A percentile compares a stretch with the other conserved stretches of the same genome.
These are phyloP conservation scores for Montifringilla adamsi DNA, from an alignment of 2,113 vertebrate species.

Conservation along the genomic window DNA sequence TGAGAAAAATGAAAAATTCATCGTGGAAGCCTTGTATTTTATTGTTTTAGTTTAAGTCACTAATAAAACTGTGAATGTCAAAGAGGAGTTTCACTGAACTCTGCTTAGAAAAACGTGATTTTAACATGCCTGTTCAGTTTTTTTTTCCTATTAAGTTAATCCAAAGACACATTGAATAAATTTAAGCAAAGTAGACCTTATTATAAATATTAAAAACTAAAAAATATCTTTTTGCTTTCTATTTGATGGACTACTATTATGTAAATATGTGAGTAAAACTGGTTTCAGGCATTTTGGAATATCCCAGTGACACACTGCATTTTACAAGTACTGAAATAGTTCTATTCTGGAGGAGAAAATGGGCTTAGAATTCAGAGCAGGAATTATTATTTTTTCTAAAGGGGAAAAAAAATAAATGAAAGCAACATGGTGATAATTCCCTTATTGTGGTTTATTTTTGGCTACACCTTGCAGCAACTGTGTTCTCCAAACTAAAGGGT, in stretches of 20 bases:
- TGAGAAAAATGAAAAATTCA: slow-evolving; percentile 12
- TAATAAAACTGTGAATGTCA: slow-evolving; percentile 76
- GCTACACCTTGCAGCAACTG: slow-evolving; percentile 72
- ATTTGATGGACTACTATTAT: neutral
- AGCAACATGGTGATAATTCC: slow-evolving; percentile 76
- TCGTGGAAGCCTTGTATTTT: slow-evolving; percentile 59
- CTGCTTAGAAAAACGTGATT: slow-evolving; percentile 70
- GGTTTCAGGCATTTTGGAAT: slow-evolving; percentile 36
- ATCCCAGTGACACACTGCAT: slow-evolving; percentile 21
- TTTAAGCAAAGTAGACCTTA: slow-evolving; percentile 36
- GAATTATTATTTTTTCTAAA: neutral
- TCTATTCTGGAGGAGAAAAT: slow-evolving; percentile 10
- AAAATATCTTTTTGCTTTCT: slow-evolving; percentile 31
- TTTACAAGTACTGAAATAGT: slow-evolving; percentile 13
- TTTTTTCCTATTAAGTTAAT: slow-evolving; percentile 22
- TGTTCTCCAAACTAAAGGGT: slow-evolving; percentile 72
- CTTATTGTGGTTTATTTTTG: slow-evolving; percentile 65
- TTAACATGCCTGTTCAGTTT: slow-evolving; percentile 69
- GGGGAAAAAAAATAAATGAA: neutral
- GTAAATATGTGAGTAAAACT: slow-evolving; percentile 37
- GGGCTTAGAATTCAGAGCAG: neutral
- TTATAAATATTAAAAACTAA: neutral
- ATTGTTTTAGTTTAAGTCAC: slow-evolving; percentile 66
- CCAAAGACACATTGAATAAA: neutral
- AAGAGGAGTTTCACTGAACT: slow-evolving; percentile 64